These are phyloP conservation scores for Discoglossus pictus DNA, from an alignment of 2,797 vertebrate species.

Conservation along the genomic window DNA sequence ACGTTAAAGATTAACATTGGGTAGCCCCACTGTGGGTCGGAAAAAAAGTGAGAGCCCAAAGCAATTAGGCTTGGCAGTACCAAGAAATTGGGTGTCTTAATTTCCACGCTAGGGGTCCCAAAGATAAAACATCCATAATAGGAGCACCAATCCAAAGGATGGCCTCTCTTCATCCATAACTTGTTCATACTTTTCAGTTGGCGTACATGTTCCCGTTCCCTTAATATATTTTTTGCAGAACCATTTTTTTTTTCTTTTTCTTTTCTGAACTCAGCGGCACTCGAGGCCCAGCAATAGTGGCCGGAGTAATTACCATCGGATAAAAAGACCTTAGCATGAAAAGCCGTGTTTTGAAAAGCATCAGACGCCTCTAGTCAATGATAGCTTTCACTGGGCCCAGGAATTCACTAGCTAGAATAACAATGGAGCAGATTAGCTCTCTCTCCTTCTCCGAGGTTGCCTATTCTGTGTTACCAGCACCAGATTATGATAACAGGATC, in stretches of 20 bases:
- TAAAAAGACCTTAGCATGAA: constrained; percentile 76
- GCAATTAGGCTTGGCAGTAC: no score
- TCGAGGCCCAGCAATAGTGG: constrained; percentile 64
- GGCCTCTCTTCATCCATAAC: no score
- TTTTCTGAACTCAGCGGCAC: constrained; percentile 41
- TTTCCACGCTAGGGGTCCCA: no score
- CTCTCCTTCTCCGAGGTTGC: constrained; percentile 82
- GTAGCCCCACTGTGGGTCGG: no score
- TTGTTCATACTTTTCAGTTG: no score
- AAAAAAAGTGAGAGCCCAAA: no score
- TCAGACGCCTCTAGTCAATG: constrained; percentile 82
- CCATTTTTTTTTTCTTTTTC: no score
- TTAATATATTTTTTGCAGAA: constrained; percentile 36
- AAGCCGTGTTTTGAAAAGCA: constrained; percentile 87
- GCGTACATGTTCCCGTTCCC: no score
- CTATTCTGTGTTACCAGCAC: constrained; percentile 89
- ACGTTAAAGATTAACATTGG: no score
- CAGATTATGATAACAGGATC: constrained; percentile 98
- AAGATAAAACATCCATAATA: no score
- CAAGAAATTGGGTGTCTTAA: no score
- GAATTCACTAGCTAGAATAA: constrained; percentile 91
- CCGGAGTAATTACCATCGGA: constrained; percentile 88
- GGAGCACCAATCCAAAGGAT: no score
- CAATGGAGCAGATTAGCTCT: constrained; percentile 95
- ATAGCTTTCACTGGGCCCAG: constrained; percentile 80